Percentiles rank a stretch among this genome's conserved stretches.
Evolutionary conservation across 92 coral and sea anemone genomes (phyloP).

Genomic region (Metridium senile): DNA sequence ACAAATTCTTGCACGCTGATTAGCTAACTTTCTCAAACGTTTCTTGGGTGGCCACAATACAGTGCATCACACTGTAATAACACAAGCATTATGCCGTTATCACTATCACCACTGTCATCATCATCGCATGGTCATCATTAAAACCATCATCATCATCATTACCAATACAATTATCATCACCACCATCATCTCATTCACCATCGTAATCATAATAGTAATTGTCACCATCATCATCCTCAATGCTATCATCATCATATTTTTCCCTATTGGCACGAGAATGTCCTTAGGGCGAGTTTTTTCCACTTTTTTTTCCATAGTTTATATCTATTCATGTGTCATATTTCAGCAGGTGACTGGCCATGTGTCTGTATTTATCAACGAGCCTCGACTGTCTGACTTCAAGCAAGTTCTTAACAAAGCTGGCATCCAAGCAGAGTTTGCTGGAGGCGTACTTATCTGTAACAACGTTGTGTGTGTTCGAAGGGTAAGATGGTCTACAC

Average conservation of each 20-base stretch:
- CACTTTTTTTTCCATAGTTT: too few relatives aligned
- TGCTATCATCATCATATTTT: background rate
- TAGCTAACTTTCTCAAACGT: too few relatives aligned
- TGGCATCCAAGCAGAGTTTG: conserved; percentile 97
- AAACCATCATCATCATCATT: background rate
- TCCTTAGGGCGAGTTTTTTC: too few relatives aligned
- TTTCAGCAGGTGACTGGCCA: conserved; percentile 97
- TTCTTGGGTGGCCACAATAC: too few relatives aligned
- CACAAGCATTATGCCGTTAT: background rate
- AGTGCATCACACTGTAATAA: background rate
- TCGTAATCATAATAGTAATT: background rate
- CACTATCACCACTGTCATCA: background rate
- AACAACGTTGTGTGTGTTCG: conserved; percentile 92
- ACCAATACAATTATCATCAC: background rate
- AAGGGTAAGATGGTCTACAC: conserved; percentile 64
- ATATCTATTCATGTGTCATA: too few relatives aligned
- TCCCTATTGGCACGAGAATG: too few relatives aligned
- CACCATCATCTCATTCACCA: background rate
- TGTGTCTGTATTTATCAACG: conserved; percentile 94
- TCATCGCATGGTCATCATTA: background rate
- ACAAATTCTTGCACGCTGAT: too few relatives aligned
- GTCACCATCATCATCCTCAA: background rate
- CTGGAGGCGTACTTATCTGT: conserved; percentile 96
- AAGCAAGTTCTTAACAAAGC: conserved; percentile 94
- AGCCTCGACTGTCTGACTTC: conserved; percentile 98